Evolutionary conservation across 2,888 invertebrate genomes (phyloP), one percentile per base, ranked within the genome.

Genomic region (Tenthredo livida): DNA sequence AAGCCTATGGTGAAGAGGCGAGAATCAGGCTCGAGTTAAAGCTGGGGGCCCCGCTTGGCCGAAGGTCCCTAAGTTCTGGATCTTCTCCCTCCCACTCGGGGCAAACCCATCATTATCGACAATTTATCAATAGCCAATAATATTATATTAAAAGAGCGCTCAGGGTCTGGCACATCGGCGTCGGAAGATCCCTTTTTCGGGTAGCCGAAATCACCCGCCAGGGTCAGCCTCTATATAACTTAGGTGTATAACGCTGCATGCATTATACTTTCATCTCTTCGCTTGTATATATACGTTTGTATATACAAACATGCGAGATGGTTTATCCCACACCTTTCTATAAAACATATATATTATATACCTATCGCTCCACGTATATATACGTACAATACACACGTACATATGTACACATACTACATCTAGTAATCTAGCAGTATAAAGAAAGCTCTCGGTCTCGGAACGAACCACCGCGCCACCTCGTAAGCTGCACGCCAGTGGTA

Each of bases 81-180:
- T 83, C 83, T 67, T 47, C 80, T 50, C 80, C 80, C 80, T 83
- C 83, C 85, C 87, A 88, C 88, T 29, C 86, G 87, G 86, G 87
- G 87, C 92, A 93, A 93, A 93, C 92, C 92, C 92, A 93, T 92
- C 92, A 93, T 93, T 93, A 93, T 93, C 92, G 93, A 92, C 93
- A 92, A 93, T 93, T 93, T 92, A 93, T 93, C 92, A 93, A 93
- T 93, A 92, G 93, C 92, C 93, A 92, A 93, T 93, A 93, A 93
- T 93, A 92, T 92, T 92, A 92, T 92, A 92, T 92, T 93, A 91
- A 91, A 87, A 87, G 86, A 86, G 88, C 89, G 89, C 89, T 88
- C 88, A 54, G 86, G 85, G 83, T 67, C 67, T 70, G 67, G 85
- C 84, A 17, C 85, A 82, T 78, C 78, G 78, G 84, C 78, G 84